Conservation (phyloP, 23 tunicate species). For the Diplosoma virens region DNA sequence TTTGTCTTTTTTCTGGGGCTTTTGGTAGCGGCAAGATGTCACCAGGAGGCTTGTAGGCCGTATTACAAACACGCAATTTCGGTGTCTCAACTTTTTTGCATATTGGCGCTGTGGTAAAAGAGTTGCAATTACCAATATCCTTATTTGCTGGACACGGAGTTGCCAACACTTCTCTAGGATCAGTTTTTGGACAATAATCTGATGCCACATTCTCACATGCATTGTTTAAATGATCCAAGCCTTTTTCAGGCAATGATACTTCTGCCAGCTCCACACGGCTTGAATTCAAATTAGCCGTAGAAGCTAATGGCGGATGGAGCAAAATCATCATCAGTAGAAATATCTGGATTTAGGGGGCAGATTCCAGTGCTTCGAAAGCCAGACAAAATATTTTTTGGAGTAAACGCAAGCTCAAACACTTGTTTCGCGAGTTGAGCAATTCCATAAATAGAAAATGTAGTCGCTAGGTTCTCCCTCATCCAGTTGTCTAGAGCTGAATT, state of each 20-base stretch:
- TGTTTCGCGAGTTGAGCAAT: slow-evolving; percentile 21
- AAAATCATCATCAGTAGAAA: slow-evolving; percentile 6
- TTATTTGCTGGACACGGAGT: slow-evolving; percentile 9
- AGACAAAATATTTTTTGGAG: too few species aligned
- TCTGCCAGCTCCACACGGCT: slow-evolving; percentile 4
- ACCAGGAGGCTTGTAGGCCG: slow-evolving; percentile 19
- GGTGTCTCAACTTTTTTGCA: slow-evolving; percentile 4
- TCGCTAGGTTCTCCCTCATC: slow-evolving; percentile 33
- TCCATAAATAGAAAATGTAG: slow-evolving; percentile 8
- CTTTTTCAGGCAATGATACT: background rate
- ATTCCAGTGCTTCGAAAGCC: slow-evolving; percentile 32
- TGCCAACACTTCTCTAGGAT: background rate
- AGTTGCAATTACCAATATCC: slow-evolving; percentile 18
- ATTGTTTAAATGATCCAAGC: slow-evolving; percentile 18
- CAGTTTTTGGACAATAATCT: background rate
- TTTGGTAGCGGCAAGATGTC: slow-evolving; percentile 23
- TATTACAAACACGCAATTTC: slow-evolving; percentile 2
- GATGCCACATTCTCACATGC: slow-evolving; percentile 12
- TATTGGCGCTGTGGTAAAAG: slow-evolving; percentile 18
- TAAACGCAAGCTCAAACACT: too few species aligned
- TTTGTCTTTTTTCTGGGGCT: background rate
- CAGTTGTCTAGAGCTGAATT: slow-evolving; percentile 27
- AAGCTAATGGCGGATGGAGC: slow-evolving; percentile 19
- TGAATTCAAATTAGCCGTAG: background rate
- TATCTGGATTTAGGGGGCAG: slow-evolving; percentile 11